Evolutionary conservation across 2,113 vertebrate species (phyloP).

Genomic region (Herpetotheres cachinnans): DNA sequence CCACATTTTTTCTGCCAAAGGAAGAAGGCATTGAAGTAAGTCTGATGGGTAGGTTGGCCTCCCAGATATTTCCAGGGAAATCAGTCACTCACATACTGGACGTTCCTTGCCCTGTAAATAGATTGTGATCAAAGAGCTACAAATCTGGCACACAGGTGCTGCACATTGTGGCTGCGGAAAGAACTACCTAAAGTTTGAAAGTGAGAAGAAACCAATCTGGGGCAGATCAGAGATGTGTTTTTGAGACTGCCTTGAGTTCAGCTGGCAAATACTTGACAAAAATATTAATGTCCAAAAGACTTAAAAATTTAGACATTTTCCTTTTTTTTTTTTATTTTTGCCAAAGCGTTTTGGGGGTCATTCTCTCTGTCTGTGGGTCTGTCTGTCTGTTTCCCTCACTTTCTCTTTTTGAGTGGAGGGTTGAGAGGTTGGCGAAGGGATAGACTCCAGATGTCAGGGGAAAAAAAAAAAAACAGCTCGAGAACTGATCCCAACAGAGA

Average conservation of each 20-base stretch:
- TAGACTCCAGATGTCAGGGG: constrained; percentile 77
- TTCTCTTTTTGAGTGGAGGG: background rate
- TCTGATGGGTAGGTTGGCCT: background rate
- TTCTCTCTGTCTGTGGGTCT: background rate
- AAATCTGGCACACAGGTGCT: background rate
- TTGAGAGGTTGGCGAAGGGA: constrained; percentile 51
- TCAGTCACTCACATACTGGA: background rate
- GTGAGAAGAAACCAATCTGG: background rate
- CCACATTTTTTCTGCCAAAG: background rate
- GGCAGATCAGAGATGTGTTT: background rate
- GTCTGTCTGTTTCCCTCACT: background rate
- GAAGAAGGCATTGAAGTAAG: background rate
- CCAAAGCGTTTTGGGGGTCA: background rate
- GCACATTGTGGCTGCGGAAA: background rate
- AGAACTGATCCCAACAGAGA: constrained; percentile 44
- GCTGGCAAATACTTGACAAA: constrained; percentile 57
- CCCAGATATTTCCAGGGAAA: background rate
- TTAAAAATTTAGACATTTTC: constrained; percentile 1
- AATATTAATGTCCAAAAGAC: constrained; percentile 52
- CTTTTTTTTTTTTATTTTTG: background rate
- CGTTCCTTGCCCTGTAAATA: background rate
- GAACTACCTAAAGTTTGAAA: background rate
- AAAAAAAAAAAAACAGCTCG: too few relatives aligned
- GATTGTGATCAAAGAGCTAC: background rate
- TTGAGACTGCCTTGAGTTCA: background rate